Evolutionary conservation across 2,797 vertebrate species (phyloP).

Genomic region (Oceanodroma leucorhoa): DNA sequence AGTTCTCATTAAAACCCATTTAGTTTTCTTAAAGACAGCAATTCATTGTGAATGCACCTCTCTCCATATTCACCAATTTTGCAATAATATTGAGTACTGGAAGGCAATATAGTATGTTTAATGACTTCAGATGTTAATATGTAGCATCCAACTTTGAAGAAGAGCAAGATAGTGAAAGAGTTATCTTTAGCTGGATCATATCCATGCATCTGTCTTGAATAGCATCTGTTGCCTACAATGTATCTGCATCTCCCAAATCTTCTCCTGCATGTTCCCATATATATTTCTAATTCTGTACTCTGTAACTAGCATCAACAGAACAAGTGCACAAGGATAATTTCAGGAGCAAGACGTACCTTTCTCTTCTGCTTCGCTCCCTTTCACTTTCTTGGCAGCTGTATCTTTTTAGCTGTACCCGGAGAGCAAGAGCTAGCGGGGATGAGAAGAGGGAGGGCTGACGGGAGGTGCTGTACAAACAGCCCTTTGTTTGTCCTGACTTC

Average conservation of each 20-base stretch:
- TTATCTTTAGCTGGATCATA: not conserved
- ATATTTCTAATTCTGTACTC: not conserved
- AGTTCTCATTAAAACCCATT: slow-evolving; percentile 10
- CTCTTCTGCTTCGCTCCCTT: slow-evolving; percentile 34
- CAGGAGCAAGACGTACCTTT: slow-evolving; percentile 58
- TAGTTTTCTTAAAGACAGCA: slow-evolving; percentile 12
- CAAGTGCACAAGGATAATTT: slow-evolving; percentile 12
- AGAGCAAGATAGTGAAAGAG: not conserved
- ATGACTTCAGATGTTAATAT: not conserved
- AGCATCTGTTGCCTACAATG: not conserved
- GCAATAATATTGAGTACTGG: not conserved
- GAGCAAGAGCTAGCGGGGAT: not conserved
- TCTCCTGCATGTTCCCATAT: not conserved
- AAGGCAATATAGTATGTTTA: not conserved
- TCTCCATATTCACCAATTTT: not conserved
- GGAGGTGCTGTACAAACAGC: slow-evolving; percentile 54
- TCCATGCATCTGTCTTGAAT: not conserved
- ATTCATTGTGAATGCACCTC: not conserved
- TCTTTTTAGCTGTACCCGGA: slow-evolving; percentile 36
- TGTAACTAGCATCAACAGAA: not conserved
- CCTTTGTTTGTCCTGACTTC: slow-evolving; percentile 65
- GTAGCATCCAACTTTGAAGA: not conserved
- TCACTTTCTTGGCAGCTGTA: slow-evolving; percentile 49
- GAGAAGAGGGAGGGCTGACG: slow-evolving; percentile 43
- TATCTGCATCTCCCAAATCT: not conserved